phyloP scores from a whole-genome alignment of 1,140 invertebrate genomes.

The Brachionus plicatilis region DNA sequence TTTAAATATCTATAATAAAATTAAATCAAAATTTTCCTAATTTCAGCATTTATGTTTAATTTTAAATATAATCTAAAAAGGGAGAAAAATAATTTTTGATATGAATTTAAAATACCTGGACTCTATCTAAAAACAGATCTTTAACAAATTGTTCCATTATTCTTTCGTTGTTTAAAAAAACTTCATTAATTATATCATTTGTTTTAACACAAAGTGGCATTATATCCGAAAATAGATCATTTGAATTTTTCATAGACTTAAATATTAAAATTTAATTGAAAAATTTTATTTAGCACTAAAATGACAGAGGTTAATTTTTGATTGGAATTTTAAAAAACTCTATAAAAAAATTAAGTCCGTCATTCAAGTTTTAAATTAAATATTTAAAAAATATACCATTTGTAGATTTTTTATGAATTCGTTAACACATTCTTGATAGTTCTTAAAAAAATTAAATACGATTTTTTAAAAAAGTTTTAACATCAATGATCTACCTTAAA shows the following conservation, averaged over 20 bases:
- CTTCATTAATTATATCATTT: slow-evolving; percentile 77
- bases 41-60: too few species aligned
- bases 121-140: slow-evolving; percentile 86
- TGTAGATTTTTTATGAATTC: slow-evolving; percentile 95
- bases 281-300: neutral
- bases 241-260: slow-evolving; percentile 66
- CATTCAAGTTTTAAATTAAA: neutral
- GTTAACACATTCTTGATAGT: slow-evolving; percentile 89
- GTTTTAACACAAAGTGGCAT: slow-evolving; percentile 82
- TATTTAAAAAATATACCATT: slow-evolving; percentile 61
- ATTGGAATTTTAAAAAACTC: too few species aligned
- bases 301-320: too few species aligned
- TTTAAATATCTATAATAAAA: too few species aligned
- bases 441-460: slow-evolving; percentile 53
- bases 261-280: slow-evolving; percentile 44
- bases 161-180: slow-evolving; percentile 91
- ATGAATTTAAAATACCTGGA: slow-evolving; percentile 61
- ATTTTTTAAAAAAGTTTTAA: neutral
- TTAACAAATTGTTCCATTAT: slow-evolving; percentile 96
- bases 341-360: too few species aligned
- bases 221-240: slow-evolving; percentile 84
- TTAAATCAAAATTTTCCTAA: too few species aligned
- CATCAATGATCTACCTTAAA: slow-evolving; percentile 10
- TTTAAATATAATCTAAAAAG: too few species aligned
- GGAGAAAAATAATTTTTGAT: neutral